These are phyloP conservation scores for pig (Sus scrofa) DNA, from an alignment of 2,113 vertebrate species.

Conservation along the genomic window T2T-Sscrofa CM000813.6:106642001-106642500, in stretches of 20 bases:
- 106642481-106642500: background rate
- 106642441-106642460: constrained; percentile 10
- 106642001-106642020: background rate
- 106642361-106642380: background rate
- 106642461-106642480: background rate
- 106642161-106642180: background rate
- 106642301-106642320: background rate
- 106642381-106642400: background rate
- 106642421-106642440: background rate
- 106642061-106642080: background rate
- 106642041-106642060: background rate
- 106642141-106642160: background rate
- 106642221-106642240: background rate
- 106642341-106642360: background rate
- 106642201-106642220: background rate
- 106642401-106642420: background rate
- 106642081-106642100: background rate
- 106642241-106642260: background rate
- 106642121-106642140: background rate
- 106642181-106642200: background rate
- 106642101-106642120: background rate
- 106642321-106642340: background rate
- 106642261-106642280: background rate
- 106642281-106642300: background rate
- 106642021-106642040: background rate